A percentile compares a stretch with the other conserved stretches of the same genome.
phyloP scores from a whole-genome alignment of 2,113 vertebrate species.

The Coregonus clupeaformis region DNA sequence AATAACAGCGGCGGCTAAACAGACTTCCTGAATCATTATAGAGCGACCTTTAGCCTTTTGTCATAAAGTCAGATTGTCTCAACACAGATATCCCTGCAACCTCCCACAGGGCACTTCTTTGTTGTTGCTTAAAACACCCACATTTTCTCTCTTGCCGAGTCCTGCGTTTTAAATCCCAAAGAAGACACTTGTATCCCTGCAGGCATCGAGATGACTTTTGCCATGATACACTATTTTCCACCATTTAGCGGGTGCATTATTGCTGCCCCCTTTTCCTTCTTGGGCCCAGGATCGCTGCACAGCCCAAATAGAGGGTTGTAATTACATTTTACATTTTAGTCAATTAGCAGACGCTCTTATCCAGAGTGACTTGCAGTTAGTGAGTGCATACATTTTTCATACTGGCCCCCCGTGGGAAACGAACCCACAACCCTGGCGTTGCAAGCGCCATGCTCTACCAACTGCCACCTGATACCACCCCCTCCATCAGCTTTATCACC shows the following conservation, averaged over 20 bases:
- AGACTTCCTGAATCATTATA: slow-evolving; percentile 85
- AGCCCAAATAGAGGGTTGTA: slow-evolving; percentile 98
- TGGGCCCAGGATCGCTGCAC: slow-evolving; percentile 86
- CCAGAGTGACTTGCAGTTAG: too few species aligned
- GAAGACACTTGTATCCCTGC: slow-evolving; percentile 83
- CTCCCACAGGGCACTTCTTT: slow-evolving; percentile 85
- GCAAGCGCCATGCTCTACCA: too few species aligned
- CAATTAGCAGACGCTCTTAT: too few species aligned
- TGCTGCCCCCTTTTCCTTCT: slow-evolving; percentile 89
- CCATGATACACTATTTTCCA: slow-evolving; percentile 90
- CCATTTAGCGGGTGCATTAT: slow-evolving; percentile 94
- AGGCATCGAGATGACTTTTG: slow-evolving; percentile 85
- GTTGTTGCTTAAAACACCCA: slow-evolving; percentile 69
- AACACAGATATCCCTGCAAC: slow-evolving; percentile 79
- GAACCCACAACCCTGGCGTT: too few species aligned
- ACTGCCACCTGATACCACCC: slow-evolving; percentile 93
- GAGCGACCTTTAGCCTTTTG: slow-evolving; percentile 81
- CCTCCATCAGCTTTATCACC: slow-evolving; percentile 95
- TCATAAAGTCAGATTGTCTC: slow-evolving; percentile 89
- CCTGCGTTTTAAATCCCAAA: slow-evolving; percentile 78
- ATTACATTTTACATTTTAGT: too few species aligned
- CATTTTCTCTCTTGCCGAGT: slow-evolving; percentile 52
- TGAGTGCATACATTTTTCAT: too few species aligned
- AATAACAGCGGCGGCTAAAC: slow-evolving; percentile 80
- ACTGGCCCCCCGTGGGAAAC: too few species aligned